A percentile compares a stretch with the other conserved stretches of the same genome.
Conservation (phyloP, 2,797 vertebrate species). For the Graptemys geographica region DNA sequence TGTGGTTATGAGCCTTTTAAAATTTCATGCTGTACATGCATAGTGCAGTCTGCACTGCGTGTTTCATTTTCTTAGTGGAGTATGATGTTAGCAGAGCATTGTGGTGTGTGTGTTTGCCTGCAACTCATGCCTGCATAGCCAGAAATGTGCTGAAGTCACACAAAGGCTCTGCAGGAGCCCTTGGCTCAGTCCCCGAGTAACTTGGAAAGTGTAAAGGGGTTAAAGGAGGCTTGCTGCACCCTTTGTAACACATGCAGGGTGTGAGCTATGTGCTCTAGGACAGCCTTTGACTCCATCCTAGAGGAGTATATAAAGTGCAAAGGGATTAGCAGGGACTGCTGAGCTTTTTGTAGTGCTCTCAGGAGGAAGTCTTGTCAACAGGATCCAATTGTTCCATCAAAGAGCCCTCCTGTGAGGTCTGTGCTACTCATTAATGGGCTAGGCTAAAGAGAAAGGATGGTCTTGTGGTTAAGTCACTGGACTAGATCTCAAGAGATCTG, state of each 20-base stretch:
- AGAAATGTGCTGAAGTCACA: background rate
- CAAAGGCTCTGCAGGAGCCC: background rate
- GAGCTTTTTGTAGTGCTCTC: background rate
- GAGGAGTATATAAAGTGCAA: background rate
- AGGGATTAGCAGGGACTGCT: background rate
- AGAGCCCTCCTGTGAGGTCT: background rate
- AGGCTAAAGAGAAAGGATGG: background rate
- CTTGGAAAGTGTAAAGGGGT: background rate
- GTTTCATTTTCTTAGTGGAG: background rate
- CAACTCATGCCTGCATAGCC: background rate
- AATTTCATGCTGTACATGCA: background rate
- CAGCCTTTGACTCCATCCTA: background rate
- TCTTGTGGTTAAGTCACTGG: background rate
- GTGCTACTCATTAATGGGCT: background rate
- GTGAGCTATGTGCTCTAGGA: background rate
- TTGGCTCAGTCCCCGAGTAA: background rate
- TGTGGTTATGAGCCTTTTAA: background rate
- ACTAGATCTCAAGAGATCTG: background rate
- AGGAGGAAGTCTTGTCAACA: background rate
- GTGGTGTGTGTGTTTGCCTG: background rate
- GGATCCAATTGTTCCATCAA: background rate
- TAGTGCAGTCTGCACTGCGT: background rate
- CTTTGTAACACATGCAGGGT: background rate
- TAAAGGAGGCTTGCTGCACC: background rate
- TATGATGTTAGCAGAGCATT: background rate